phyloP scores from a whole-genome alignment of 1,140 invertebrate species.

The Bombus sylvicola region DNA sequence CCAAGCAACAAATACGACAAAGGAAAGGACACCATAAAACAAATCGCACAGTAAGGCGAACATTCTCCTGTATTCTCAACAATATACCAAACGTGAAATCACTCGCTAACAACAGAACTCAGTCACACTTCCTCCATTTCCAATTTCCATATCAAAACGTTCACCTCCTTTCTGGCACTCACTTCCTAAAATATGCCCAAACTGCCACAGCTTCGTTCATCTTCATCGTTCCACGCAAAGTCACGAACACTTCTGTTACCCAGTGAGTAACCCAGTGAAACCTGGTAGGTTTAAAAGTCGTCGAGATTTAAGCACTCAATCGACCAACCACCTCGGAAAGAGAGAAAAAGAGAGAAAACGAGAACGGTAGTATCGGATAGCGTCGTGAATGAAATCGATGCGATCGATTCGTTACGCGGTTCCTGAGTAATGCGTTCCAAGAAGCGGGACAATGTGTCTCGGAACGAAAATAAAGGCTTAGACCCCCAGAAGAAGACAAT shows the following conservation, averaged over 20 bases:
- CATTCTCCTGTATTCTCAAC: too few species aligned
- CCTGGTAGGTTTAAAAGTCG: conserved; percentile 26
- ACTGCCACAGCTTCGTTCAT: neutral
- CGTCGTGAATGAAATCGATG: conserved; percentile 34
- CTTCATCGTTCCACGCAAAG: neutral
- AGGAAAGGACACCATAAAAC: neutral
- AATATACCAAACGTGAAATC: too few species aligned
- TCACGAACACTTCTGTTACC: neutral
- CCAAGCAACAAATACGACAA: neutral
- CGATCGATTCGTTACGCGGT: conserved; percentile 34
- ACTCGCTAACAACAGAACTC: too few species aligned
- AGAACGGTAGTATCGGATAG: conserved; percentile 36
- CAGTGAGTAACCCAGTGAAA: neutral
- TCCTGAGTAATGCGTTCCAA: conserved; percentile 33
- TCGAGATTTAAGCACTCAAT: conserved; percentile 40
- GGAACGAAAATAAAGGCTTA: conserved; percentile 33
- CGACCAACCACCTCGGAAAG: neutral
- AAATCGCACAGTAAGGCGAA: too few species aligned
- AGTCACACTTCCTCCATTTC: too few species aligned
- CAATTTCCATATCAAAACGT: neutral
- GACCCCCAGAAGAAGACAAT: conserved; percentile 37
- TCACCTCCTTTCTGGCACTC: neutral
- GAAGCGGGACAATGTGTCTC: conserved; percentile 44
- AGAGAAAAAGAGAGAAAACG: too few species aligned
- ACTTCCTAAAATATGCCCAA: neutral